Evolutionary conservation across 2,888 invertebrate genomes (phyloP).

Genomic region (Dendrolimus houi): DNA sequence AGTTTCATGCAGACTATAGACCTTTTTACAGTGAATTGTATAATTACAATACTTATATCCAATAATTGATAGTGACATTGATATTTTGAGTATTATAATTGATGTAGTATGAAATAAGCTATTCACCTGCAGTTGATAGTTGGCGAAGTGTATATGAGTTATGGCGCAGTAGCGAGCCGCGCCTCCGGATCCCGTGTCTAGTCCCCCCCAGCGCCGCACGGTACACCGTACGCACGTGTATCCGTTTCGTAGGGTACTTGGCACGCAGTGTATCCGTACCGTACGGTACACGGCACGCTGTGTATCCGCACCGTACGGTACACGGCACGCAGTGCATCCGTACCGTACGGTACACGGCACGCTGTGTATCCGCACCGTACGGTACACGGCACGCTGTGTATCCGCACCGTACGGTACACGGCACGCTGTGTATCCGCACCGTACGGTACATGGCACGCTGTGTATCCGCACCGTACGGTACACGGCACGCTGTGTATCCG

Average conservation of each 20-base stretch:
- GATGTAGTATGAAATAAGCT: too few species aligned
- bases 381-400: neutral
- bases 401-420: neutral
- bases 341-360: neutral
- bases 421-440: neutral
- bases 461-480: neutral
- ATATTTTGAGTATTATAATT: too few species aligned
- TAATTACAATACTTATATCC: too few species aligned
- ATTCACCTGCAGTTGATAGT: too few species aligned
- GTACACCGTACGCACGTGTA: neutral
- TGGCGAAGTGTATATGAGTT: constrained; percentile 11
- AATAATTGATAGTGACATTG: too few species aligned
- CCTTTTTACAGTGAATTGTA: too few species aligned
- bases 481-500: neutral
- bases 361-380: constrained; percentile 1
- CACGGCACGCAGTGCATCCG: neutral
- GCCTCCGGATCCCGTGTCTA: constrained; percentile 33
- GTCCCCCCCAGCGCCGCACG: constrained; percentile 22
- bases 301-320: neutral
- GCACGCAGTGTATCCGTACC: neutral
- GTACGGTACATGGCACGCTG: neutral
- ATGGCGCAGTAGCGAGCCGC: constrained; percentile 29
- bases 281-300: neutral
- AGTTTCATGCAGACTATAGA: too few species aligned
- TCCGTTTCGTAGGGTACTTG: neutral